Evolutionary conservation across 2,888 invertebrate species (phyloP).

Genomic region (Lithophane ornitopus): DNA sequence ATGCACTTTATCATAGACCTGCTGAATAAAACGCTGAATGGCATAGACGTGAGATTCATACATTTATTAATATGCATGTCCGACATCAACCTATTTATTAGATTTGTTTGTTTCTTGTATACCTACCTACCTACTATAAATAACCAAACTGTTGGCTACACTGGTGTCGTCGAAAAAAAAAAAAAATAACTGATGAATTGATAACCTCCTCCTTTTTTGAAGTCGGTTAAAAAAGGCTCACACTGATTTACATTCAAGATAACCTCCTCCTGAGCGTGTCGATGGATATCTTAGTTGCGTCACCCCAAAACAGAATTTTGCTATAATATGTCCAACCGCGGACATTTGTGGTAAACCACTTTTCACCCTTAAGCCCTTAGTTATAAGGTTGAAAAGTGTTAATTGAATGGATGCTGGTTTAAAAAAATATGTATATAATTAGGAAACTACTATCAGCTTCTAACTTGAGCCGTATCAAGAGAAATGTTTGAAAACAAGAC

Average conservation of each 20-base stretch:
- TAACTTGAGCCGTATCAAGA: constrained; percentile 1
- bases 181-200: too few relatives aligned
- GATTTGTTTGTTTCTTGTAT: too few relatives aligned
- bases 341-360: too few relatives aligned
- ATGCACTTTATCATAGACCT: constrained; percentile 5
- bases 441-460: not conserved
- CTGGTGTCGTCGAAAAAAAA: not conserved
- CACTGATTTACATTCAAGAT: not conserved
- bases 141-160: not conserved
- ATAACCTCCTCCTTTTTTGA: too few relatives aligned
- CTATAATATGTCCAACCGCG: not conserved
- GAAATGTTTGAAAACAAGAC: constrained; percentile 26
- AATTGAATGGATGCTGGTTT: not conserved
- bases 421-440: not conserved
- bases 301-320: not conserved
- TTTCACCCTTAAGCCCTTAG: too few relatives aligned
- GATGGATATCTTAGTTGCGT: not conserved
- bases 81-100: not conserved
- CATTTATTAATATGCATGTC: constrained; percentile 8
- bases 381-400: too few relatives aligned
- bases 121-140: too few relatives aligned
- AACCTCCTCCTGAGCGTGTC: not conserved
- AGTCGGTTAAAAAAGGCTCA: not conserved
- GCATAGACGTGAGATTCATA: constrained; percentile 14
- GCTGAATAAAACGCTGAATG: constrained; percentile 24